Conservation (phyloP, 2,888 invertebrate species). For the Lampropteryx suffumata region DNA sequence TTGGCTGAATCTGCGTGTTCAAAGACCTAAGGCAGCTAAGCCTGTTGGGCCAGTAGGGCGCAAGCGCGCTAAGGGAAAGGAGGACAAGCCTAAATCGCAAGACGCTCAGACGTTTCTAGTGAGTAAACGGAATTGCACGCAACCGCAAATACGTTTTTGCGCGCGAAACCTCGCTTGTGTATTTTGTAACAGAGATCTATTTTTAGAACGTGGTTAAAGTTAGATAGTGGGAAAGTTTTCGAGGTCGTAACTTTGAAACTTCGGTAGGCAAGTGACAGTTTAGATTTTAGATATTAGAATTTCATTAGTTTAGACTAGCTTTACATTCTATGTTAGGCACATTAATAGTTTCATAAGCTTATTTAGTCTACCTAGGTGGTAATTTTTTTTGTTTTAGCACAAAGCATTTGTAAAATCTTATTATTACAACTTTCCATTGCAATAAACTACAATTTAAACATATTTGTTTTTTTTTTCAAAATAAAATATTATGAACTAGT, state of each 20-base stretch:
- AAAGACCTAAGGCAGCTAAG: conserved; percentile 55
- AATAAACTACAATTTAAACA: too few relatives aligned
- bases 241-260: conserved; percentile 40
- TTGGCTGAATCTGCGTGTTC: conserved; percentile 72
- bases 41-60: conserved; percentile 48
- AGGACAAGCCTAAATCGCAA: conserved; percentile 36
- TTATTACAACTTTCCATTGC: too few relatives aligned
- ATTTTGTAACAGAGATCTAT: conserved; percentile 36
- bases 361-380: background rate
- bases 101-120: conserved; percentile 66
- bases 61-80: conserved; percentile 65
- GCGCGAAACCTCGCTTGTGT: conserved; percentile 49
- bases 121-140: conserved; percentile 53
- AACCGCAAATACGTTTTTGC: conserved; percentile 34
- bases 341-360: conserved; percentile 1
- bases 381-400: background rate
- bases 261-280: conserved; percentile 38
- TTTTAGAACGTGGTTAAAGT: conserved; percentile 32
- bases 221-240: conserved; percentile 27
- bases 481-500: too few relatives aligned
- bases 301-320: conserved; percentile 14
- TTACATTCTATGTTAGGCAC: conserved; percentile 4
- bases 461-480: too few relatives aligned
- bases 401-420: too few relatives aligned
- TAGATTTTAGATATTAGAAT: conserved; percentile 9